These are phyloP conservation scores for Nibea albiflora DNA, from an alignment of 2,113 vertebrate genomes.

Conservation along the genomic window DNA sequence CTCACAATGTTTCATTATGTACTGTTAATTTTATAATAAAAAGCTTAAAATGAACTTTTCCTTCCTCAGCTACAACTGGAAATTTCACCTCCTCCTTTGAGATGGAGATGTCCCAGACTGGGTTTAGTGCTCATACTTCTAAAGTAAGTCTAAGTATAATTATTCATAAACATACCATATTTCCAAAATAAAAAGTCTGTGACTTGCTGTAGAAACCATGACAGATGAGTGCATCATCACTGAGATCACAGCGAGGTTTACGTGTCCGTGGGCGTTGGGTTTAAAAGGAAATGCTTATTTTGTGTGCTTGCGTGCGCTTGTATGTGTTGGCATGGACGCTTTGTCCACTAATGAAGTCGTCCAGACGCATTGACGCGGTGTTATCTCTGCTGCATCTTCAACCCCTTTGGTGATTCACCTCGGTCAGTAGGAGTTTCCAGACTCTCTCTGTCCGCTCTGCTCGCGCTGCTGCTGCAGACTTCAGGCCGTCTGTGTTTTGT, in stretches of 20 bases:
- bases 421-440: constrained; percentile 26
- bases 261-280: not conserved
- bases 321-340: constrained; percentile 4
- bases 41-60: constrained; percentile 3
- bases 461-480: not conserved
- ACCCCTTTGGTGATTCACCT: constrained; percentile 46
- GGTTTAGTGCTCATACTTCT: constrained; percentile 94
- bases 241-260: not conserved
- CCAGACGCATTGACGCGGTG: not conserved
- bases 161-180: constrained; percentile 10
- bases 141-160: constrained; percentile 83
- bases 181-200: not conserved
- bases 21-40: not conserved
- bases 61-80: constrained; percentile 88
- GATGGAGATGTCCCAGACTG: constrained; percentile 99
- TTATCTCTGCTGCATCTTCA: constrained; percentile 47
- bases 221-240: not conserved
- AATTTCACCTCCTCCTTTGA: constrained; percentile 91
- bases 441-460: constrained; percentile 15
- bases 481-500: constrained; percentile 12
- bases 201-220: not conserved
- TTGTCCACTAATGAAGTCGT: constrained; percentile 14
- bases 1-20: not conserved
- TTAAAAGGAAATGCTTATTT: constrained; percentile 5
- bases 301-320: not conserved